Evolutionary conservation across 1,140 invertebrate genomes (phyloP), one percentile per base, ranked within the genome.

Genomic region (Holcopasites calliopsidis): DNA sequence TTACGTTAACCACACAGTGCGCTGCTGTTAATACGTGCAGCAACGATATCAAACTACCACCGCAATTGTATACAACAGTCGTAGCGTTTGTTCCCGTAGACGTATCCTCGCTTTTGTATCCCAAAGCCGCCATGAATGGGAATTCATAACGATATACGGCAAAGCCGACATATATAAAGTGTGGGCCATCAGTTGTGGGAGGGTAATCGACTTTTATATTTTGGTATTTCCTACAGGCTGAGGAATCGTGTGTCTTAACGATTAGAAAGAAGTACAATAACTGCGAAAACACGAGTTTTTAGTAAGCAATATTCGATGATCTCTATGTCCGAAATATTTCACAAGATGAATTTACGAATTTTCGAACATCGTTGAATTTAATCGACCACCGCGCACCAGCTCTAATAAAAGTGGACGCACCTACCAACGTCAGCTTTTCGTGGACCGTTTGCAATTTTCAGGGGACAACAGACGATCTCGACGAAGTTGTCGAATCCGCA

Each of bases 11-110:
- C 8, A 94, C 94, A 88, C 97, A 98, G 87, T 97, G 97, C 0
- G 96, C 96, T 0, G 96, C 96, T 0, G 97, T 97, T 38, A 98
- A 89, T 0, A 97, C 93, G 92, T 96, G 96, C 38, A 92, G 88
- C 1, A 93, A 90, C 0, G 94, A 94, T 10, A 98, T 94, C 58
- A 98, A 90, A 0, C 96, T 96, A 0, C 96, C 97, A 0, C 96
- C 97, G 85, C 97, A 98, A 28, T 92, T 92, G 79, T 94, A 95
- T 50, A 92, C 92, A 1, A 89, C 84, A 0, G 40, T n/a, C n/a
- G n/a, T n/a, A 7, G 28, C 66, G 58, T 11, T 49, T 5, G 35
- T 55, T 28, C 1, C 28, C 23, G 6, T 33, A n/a, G n/a, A 16
- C 5, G 0, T 0, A 6, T 81, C 57, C 1, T 57, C 23, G 1